Evolutionary conservation across 2,797 vertebrate genomes (phyloP).

Genomic region (Lagocephalus sceleratus): DNA sequence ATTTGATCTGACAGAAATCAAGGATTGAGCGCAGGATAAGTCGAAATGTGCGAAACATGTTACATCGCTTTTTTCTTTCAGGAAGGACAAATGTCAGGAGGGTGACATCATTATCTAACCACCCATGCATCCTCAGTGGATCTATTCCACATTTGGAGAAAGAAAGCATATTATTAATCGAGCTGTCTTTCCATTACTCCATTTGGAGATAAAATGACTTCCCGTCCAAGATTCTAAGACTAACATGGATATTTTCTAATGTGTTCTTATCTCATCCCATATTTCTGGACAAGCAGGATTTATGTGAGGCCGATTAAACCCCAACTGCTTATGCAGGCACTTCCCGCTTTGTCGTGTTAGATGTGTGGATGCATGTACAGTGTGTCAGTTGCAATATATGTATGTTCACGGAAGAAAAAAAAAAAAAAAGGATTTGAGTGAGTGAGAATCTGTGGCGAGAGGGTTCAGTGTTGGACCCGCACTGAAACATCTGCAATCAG

Average conservation of each 20-base stretch:
- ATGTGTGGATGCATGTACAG: conserved; percentile 16
- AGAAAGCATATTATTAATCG: conserved; percentile 36
- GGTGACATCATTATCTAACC: conserved; percentile 67
- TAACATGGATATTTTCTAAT: not conserved
- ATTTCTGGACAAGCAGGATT: conserved; percentile 33
- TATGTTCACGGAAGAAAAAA: not conserved
- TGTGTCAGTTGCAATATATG: conserved; percentile 10
- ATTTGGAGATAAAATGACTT: conserved; percentile 18
- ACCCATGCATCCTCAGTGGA: conserved; percentile 50
- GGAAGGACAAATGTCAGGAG: conserved; percentile 42
- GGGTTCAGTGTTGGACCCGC: not conserved
- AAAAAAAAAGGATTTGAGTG: conserved; percentile 1
- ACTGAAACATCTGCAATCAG: conserved; percentile 7
- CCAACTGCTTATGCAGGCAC: conserved; percentile 46
- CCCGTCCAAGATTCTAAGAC: not conserved
- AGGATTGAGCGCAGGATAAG: not conserved
- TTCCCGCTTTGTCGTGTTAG: conserved; percentile 27
- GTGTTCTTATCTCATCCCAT: not conserved
- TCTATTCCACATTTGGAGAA: conserved; percentile 55
- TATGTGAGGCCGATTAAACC: conserved; percentile 19
- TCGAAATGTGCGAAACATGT: too few relatives aligned
- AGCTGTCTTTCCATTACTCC: conserved; percentile 19
- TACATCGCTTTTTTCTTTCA: not conserved
- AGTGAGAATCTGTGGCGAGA: not conserved
- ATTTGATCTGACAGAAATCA: conserved; percentile 37